Base-by-base conservation (phyloP, 2,888 invertebrate genomes). In the Acronicta aceris region DNA sequence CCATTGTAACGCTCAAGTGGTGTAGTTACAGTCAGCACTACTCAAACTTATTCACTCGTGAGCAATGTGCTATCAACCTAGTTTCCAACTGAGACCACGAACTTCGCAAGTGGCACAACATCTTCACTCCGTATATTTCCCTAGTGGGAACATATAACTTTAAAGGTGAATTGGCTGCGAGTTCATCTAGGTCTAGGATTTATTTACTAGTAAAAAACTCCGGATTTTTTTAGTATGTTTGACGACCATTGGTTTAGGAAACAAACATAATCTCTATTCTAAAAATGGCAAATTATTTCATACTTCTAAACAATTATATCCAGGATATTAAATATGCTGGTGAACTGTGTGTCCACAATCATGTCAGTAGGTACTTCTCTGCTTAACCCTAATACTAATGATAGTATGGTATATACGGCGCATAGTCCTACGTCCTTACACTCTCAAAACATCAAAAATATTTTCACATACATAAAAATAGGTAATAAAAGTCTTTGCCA, bases 41-140 rank as follows among this genome's bases (percentile, higher is more conserved):
- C 38, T 38, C 38, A 6, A 38, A n/a, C n/a, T 6, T n/a, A 25
- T 21, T 25, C 25, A 25, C 33, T 33, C 12, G 33, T 45, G 45
- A 45, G 25, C 45, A 25, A 45, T 45, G 13, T 47, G 9, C 45
- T 30, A 27, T 46, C 46, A 66, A 71, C 67, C 72, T 46, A 71
- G 52, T 67, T 71, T 21, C n/a, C 38, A 53, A 59, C 48, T 59
- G 49, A 47, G 21, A 9, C 16, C 41, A 27, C 17, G 7, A 67
- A 67, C 45, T 71, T 50, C 38, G 10, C 42, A 53, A 59, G 67
- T 47, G 27, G 50, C 53, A 46, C 38, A 47, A 52, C 59, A 71
- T 71, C 72, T 72, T 59, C 45, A 9, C 49, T 38, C 5, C 38
- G n/a, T 38, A 53, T 59, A 67, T 67, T 67, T 72, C 67, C 67